Evolutionary conservation across 1,140 invertebrate species (phyloP), one percentile per base, ranked within the genome.

Genomic region (Dendroctonus ponderosae): DNA sequence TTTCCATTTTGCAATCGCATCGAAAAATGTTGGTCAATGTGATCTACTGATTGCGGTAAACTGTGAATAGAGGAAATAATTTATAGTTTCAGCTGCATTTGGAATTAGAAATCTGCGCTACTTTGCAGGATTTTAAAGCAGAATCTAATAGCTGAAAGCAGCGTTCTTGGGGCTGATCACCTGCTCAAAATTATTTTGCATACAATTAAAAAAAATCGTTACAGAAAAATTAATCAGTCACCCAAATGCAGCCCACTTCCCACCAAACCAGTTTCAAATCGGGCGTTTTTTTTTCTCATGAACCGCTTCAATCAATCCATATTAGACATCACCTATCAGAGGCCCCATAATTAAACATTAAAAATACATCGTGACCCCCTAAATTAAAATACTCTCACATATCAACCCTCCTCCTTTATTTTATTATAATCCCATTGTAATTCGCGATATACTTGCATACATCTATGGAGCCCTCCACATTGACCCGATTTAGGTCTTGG

Each of bases 221-320:
- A 39, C 52, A 40, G 9, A 54, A 54, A 40, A 54, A 9, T 9
- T 40, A 39, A 38, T 54, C 15, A 54, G 37, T 37, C 52, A 37
- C 40, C 40, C 5, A 54, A 40, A 54, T 11, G 6, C 50, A 7
- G 39, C 52, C 38, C 14, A 44, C 12, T 58, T 58, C 56, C 56
- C 56, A 58, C 56, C 56, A 58, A 58, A 58, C 56, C 12, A 15
- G 56, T 44, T 58, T 38, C 0, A 2, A 3, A 51, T 11, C 11
- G 38, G 5, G 4, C 38, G 42, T 26, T 15, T 58, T 58, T 41
- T 54, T 54, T 58, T 58, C 56, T 58, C 56, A 58, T 58, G 56
- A 58, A 12, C 40, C 6, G 56, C 56, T 44, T 58, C 56, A 58
- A 58, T 58, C 56, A 58, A 58, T 58, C 56, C 56, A 58, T 58